These are phyloP conservation scores for Cyprinodon tularosa DNA, from an alignment of 2,113 vertebrate genomes.

Conservation along the genomic window DNA sequence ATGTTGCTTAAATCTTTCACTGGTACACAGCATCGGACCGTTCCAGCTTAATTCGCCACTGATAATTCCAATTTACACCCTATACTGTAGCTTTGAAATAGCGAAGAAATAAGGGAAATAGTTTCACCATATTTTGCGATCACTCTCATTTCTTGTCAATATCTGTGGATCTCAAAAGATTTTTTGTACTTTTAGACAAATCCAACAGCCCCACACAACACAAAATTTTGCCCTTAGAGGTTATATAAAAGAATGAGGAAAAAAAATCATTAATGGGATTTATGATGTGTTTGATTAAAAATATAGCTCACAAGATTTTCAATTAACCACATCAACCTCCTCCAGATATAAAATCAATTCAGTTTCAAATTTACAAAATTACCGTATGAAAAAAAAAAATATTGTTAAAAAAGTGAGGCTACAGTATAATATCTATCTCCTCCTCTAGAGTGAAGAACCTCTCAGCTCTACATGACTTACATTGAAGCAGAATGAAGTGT, in stretches of 20 bases:
- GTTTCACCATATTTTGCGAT: slow-evolving; percentile 24
- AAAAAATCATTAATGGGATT: too few species aligned
- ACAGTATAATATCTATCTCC: background rate
- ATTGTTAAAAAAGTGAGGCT: too few species aligned
- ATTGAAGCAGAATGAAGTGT: slow-evolving; percentile 19
- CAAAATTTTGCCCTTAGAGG: background rate
- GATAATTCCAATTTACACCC: slow-evolving; percentile 16
- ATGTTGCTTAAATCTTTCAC: too few species aligned
- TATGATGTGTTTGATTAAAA: too few species aligned
- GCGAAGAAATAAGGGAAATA: slow-evolving; percentile 29
- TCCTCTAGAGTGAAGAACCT: slow-evolving; percentile 7
- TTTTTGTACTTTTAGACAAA: slow-evolving; percentile 45
- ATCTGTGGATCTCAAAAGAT: slow-evolving; percentile 18
- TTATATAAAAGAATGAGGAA: too few species aligned
- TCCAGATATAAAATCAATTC: too few species aligned
- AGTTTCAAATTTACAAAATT: too few species aligned
- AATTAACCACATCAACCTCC: too few species aligned
- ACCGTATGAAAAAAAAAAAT: too few species aligned
- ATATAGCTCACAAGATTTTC: too few species aligned
- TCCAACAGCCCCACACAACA: slow-evolving; percentile 44
- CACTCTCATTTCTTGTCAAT: slow-evolving; percentile 27
- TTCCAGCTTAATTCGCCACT: background rate
- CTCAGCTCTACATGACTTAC: slow-evolving; percentile 8
- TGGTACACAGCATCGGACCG: too few species aligned
- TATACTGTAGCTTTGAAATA: slow-evolving; percentile 30